Percentiles rank a stretch among this genome's conserved stretches.
Conservation (phyloP, 1,140 invertebrate genomes). For the Ctenoplectra terminalis region DNA sequence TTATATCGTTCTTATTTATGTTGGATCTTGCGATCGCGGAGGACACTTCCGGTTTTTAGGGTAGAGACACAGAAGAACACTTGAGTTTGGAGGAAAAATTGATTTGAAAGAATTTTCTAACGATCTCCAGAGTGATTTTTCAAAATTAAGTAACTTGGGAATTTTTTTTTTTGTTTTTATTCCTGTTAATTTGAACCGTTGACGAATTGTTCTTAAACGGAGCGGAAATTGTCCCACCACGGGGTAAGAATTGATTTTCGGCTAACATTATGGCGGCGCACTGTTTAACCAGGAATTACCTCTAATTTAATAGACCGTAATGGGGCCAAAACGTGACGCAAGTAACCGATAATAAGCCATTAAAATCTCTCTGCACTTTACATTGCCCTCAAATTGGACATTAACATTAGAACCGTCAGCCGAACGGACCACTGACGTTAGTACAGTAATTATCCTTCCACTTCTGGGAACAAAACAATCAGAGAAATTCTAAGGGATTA, state of each 20-base stretch:
- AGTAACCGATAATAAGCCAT: slow-evolving; percentile 56
- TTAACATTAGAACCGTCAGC: slow-evolving; percentile 37
- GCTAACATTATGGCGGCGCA: slow-evolving; percentile 38
- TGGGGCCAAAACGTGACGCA: slow-evolving; percentile 55
- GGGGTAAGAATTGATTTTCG: slow-evolving; percentile 49
- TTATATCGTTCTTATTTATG: no score
- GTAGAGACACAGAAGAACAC: no score
- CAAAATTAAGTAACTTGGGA: no score
- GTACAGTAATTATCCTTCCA: background rate
- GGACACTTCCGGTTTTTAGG: no score
- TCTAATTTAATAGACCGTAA: slow-evolving; percentile 57
- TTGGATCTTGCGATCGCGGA: no score
- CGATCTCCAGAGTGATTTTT: no score
- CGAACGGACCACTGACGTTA: background rate
- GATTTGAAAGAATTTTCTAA: no score
- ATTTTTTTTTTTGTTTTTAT: background rate
- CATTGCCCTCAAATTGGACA: slow-evolving; percentile 44
- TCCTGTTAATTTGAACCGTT: no score
- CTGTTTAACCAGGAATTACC: slow-evolving; percentile 57
- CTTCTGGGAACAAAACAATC: no score
- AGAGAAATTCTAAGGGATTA: no score
- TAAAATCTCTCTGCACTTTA: slow-evolving; percentile 45
- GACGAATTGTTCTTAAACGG: background rate
- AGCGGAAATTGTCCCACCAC: background rate
- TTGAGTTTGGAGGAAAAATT: no score